Evolutionary conservation across 2,113 vertebrate species (phyloP).

Genomic region (Prinia subflava): DNA sequence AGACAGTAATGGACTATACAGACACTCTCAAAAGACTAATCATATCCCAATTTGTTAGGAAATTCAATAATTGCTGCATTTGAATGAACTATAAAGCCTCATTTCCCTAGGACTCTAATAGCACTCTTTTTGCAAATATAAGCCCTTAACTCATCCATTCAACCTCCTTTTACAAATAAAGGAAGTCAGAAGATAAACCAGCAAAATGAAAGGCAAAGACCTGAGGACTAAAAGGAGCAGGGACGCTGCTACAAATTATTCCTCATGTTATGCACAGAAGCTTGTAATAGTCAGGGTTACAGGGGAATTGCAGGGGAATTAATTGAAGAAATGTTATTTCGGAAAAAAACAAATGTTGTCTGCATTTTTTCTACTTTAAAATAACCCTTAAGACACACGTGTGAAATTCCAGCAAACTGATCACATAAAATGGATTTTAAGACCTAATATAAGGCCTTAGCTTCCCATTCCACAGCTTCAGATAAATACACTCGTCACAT

Average conservation of each 20-base stretch:
- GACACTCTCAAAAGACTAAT: background rate
- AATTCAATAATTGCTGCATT: background rate
- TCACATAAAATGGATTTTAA: background rate
- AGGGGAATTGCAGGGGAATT: background rate
- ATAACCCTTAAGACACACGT: background rate
- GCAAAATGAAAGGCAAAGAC: background rate
- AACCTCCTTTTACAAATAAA: background rate
- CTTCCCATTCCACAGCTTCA: background rate
- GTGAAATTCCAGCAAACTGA: background rate
- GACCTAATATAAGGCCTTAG: background rate
- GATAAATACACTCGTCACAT: background rate
- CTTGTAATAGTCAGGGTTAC: background rate
- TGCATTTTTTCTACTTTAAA: background rate
- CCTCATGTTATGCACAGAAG: background rate
- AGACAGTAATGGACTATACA: background rate
- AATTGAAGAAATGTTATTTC: background rate
- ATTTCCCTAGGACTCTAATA: background rate
- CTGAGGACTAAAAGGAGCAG: background rate
- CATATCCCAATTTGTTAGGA: background rate
- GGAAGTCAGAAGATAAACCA: background rate
- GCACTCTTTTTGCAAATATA: background rate
- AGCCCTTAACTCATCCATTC: background rate
- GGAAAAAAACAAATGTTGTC: background rate
- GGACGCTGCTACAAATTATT: background rate
- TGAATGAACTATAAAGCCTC: background rate